Percentiles rank a stretch among this genome's conserved stretches.
phyloP scores from a whole-genome alignment of 2,113 vertebrate species.

The Agelaius phoeniceus region DNA sequence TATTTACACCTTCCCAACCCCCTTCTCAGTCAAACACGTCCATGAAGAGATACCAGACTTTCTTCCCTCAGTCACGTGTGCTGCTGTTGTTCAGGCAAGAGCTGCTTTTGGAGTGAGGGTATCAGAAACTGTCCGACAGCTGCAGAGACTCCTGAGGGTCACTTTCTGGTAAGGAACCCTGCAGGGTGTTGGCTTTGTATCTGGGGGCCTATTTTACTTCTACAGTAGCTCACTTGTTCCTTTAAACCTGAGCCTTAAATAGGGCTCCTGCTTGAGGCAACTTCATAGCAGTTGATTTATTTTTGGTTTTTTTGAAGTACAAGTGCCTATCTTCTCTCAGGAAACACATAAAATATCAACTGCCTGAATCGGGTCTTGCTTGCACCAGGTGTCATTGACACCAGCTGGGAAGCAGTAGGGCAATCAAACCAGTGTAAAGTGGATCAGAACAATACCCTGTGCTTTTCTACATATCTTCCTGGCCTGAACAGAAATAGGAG shows the following conservation, averaged over 20 bases:
- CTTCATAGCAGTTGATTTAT: not conserved
- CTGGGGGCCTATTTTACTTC: not conserved
- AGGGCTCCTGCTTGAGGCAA: not conserved
- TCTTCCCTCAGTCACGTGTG: not conserved
- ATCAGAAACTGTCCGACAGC: not conserved
- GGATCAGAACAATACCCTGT: not conserved
- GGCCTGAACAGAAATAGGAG: not conserved
- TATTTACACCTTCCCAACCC: not conserved
- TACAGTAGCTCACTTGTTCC: not conserved
- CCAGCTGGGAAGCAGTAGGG: not conserved
- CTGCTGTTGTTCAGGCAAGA: not conserved
- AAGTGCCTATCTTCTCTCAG: not conserved
- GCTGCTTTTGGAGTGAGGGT: not conserved
- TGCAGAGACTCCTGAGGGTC: not conserved
- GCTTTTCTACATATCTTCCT: not conserved
- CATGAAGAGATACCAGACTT: not conserved
- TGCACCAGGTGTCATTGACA: not conserved
- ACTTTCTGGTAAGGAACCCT: not conserved
- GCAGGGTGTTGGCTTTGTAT: not conserved
- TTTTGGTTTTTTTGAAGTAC: constrained; percentile 18
- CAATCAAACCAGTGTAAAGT: not conserved
- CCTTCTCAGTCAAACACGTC: not conserved
- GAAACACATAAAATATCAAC: not conserved
- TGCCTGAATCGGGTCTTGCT: not conserved
- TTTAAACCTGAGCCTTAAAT: not conserved